phyloP scores from a whole-genome alignment of 1,140 invertebrate genomes.

The Drosophila kanapiae region DNA sequence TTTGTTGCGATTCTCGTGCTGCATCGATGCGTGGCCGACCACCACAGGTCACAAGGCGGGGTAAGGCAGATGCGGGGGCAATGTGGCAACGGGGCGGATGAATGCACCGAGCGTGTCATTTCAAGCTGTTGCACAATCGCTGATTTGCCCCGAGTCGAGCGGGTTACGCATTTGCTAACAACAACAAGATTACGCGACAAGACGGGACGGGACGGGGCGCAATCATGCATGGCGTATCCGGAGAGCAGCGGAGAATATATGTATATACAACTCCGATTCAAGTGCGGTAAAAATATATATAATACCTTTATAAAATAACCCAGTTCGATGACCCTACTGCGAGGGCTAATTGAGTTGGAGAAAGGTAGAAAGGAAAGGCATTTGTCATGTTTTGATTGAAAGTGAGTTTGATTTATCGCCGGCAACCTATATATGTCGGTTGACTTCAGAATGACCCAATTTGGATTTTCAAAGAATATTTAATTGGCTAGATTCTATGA shows the following conservation, averaged over 20 bases:
- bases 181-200: constrained; percentile 28
- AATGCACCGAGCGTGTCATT: constrained; percentile 77
- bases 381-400: constrained; percentile 77
- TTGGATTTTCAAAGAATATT: not conserved
- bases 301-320: constrained; percentile 15
- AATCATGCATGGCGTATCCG: constrained; percentile 60
- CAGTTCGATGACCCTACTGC: constrained; percentile 67
- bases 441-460: not conserved
- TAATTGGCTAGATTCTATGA: not conserved
- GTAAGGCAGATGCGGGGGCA: not conserved
- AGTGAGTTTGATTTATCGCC: constrained; percentile 68
- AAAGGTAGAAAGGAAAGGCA: constrained; percentile 78
- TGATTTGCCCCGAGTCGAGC: constrained; percentile 70
- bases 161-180: constrained; percentile 67
- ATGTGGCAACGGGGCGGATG: not conserved
- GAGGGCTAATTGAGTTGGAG: constrained; percentile 70
- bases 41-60: not conserved
- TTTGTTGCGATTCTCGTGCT: constrained; percentile 58
- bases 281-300: constrained; percentile 17
- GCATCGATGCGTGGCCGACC: constrained; percentile 65
- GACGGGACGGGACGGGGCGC: constrained; percentile 25
- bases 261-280: constrained; percentile 3
- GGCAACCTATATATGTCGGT: constrained; percentile 13
- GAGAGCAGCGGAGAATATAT: not conserved
- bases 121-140: constrained; percentile 75